Evolutionary conservation across 2,888 invertebrate species (phyloP).

Genomic region (Drosophila recens): DNA sequence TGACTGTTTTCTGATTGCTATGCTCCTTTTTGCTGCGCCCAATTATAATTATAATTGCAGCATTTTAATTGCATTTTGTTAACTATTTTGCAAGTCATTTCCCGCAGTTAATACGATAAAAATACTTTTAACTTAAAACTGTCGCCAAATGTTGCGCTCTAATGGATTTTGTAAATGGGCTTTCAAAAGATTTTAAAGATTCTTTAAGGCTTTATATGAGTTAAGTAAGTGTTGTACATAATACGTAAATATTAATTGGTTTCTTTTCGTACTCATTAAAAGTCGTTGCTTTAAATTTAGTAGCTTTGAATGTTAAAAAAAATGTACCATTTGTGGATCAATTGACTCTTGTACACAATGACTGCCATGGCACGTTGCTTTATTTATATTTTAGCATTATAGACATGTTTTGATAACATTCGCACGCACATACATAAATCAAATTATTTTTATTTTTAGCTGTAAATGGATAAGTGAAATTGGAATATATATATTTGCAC

Average conservation of each 20-base stretch:
- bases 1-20: constrained; percentile 56
- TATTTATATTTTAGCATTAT: constrained; percentile 17
- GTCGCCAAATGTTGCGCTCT: constrained; percentile 57
- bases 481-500: constrained; percentile 7
- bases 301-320: neutral
- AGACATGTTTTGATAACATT: constrained; percentile 24
- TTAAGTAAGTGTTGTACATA: constrained; percentile 1
- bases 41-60: constrained; percentile 77
- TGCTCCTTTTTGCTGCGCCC: constrained; percentile 60
- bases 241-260: neutral
- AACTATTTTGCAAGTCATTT: constrained; percentile 69
- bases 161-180: constrained; percentile 38
- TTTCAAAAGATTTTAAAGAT: constrained; percentile 7
- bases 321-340: neutral
- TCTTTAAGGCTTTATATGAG: neutral
- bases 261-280: neutral
- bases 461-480: constrained; percentile 19
- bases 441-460: constrained; percentile 20
- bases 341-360: constrained; percentile 1
- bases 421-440: constrained; percentile 17
- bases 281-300: neutral
- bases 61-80: constrained; percentile 78
- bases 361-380: constrained; percentile 1
- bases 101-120: constrained; percentile 65
- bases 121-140: constrained; percentile 51